phyloP scores from a whole-genome alignment of 2,797 vertebrate species.

The Sebastes cheni region DNA sequence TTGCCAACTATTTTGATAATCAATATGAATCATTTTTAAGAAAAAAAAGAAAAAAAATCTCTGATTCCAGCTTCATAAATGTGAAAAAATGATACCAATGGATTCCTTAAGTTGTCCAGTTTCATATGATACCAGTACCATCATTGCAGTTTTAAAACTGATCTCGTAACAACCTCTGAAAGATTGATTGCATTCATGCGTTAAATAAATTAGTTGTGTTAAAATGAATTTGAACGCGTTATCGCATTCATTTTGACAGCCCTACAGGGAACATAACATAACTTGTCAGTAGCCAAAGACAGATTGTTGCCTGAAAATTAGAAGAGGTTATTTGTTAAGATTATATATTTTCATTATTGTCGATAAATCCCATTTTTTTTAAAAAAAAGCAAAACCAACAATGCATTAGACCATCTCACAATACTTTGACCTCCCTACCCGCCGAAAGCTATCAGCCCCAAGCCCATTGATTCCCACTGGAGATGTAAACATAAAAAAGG shows the following conservation, averaged over 20 bases:
- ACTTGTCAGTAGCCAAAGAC: not conserved
- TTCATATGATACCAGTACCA: no score
- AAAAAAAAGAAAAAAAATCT: no score
- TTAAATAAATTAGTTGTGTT: no score
- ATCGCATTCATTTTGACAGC: no score
- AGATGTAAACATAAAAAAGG: not conserved
- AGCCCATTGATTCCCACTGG: not conserved
- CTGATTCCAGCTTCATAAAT: no score
- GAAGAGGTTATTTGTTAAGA: not conserved
- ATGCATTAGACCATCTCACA: not conserved
- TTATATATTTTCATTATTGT: not conserved
- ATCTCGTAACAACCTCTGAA: no score
- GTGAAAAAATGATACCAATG: no score
- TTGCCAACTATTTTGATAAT: no score
- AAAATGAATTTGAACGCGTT: no score
- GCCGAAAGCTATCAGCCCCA: not conserved
- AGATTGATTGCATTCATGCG: no score
- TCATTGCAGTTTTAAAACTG: no score
- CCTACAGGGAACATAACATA: not conserved
- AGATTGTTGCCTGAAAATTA: not conserved
- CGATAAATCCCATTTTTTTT: not conserved
- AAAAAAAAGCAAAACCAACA: not conserved
- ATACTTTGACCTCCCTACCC: not conserved
- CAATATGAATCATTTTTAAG: no score
- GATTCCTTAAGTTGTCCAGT: rapidly evolving